A percentile compares a stretch with the other conserved stretches of the same genome.
Evolutionary conservation across 2,113 vertebrate species (phyloP).

Genomic region (Crocuta crocuta): DNA sequence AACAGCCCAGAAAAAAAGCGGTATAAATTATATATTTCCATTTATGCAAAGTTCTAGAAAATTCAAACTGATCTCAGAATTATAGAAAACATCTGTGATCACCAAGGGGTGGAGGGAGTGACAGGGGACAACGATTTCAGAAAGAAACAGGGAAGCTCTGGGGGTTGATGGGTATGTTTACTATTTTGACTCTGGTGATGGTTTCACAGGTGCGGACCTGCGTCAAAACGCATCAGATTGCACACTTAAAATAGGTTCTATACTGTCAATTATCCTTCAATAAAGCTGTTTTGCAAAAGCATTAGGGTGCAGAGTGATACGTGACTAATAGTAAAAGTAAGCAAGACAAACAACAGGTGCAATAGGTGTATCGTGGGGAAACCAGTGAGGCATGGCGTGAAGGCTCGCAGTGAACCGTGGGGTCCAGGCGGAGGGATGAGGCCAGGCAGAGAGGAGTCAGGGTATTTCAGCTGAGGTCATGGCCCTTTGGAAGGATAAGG

Average conservation of each 20-base stretch:
- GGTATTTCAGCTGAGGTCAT: not conserved
- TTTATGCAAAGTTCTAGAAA: not conserved
- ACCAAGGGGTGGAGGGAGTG: no score
- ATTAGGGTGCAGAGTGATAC: not conserved
- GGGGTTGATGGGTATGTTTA: not conserved
- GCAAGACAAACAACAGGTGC: not conserved
- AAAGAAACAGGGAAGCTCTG: not conserved
- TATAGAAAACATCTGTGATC: not conserved
- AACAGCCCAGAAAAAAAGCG: not conserved
- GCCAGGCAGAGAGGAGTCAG: not conserved
- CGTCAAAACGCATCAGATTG: not conserved
- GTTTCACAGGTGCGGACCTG: not conserved
- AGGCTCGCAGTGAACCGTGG: not conserved
- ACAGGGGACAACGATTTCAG: not conserved
- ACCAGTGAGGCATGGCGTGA: not conserved
- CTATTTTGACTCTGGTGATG: not conserved
- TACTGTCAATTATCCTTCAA: not conserved
- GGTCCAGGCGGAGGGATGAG: not conserved
- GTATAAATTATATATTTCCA: not conserved
- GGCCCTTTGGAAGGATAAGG: not conserved
- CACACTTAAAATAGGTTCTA: not conserved
- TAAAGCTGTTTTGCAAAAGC: not conserved
- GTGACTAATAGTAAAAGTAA: not conserved
- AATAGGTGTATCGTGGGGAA: not conserved
- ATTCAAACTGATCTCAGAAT: not conserved